A percentile compares a stretch with the other conserved stretches of the same genome.
These are phyloP conservation scores for Ganaspis brasiliensis DNA, from an alignment of 2,888 invertebrate genomes.

Conservation along the genomic window DNA sequence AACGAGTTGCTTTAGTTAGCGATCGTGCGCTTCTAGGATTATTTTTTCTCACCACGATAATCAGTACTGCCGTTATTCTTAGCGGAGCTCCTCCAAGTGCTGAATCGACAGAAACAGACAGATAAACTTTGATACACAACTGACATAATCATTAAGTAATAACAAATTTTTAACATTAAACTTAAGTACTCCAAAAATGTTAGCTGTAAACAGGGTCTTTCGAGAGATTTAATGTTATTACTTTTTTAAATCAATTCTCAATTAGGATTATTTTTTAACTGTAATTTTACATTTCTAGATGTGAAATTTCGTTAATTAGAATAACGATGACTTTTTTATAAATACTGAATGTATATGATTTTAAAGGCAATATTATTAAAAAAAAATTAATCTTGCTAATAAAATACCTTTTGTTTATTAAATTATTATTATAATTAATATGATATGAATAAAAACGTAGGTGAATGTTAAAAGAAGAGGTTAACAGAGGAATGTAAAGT, in stretches of 20 bases:
- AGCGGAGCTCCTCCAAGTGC: slow-evolving; percentile 84
- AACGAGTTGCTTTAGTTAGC: slow-evolving; percentile 89
- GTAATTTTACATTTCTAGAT: too few relatives aligned
- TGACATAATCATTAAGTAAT: slow-evolving; percentile 7
- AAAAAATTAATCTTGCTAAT: background rate
- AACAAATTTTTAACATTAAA: background rate
- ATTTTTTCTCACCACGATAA: slow-evolving; percentile 88
- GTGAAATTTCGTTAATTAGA: background rate
- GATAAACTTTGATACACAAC: slow-evolving; percentile 27
- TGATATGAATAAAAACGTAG: too few relatives aligned
- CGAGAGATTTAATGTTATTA: too few relatives aligned
- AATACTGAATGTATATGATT: background rate
- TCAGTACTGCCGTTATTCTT: slow-evolving; percentile 90
- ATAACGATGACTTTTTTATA: background rate
- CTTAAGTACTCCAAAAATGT: too few relatives aligned
- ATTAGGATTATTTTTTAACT: too few relatives aligned
- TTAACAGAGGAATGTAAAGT: background rate
- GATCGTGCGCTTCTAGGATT: slow-evolving; percentile 89
- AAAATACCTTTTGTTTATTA: slow-evolving; percentile 11
- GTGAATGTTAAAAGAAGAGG: too few relatives aligned
- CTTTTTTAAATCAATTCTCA: too few relatives aligned
- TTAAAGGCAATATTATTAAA: background rate
- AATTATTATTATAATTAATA: background rate
- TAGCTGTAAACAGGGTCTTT: too few relatives aligned
- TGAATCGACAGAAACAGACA: slow-evolving; percentile 67